phyloP scores from a whole-genome alignment of 2,888 invertebrate genomes.

The Mythimna loreyi region DNA sequence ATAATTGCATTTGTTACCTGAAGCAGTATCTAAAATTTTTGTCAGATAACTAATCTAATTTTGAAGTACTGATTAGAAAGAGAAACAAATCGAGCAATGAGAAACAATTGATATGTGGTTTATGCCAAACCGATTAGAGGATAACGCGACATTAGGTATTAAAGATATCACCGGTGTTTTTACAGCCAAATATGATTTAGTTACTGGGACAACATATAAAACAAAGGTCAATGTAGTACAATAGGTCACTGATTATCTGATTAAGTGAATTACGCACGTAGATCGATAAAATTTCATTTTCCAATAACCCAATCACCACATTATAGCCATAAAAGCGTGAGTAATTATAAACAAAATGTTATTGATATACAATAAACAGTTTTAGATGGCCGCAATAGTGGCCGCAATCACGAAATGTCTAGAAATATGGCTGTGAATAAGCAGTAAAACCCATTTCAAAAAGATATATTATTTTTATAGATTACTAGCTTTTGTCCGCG shows the following conservation, averaged over 20 bases:
- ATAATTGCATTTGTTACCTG: neutral
- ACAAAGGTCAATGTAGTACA: neutral
- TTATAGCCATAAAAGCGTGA: neutral
- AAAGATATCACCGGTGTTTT: slow-evolving; percentile 17
- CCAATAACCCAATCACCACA: neutral
- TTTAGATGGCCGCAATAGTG: no score
- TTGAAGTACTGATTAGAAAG: neutral
- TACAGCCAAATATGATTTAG: slow-evolving; percentile 1
- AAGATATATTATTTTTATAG: no score
- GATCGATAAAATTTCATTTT: neutral
- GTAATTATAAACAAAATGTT: no score
- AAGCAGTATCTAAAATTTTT: neutral
- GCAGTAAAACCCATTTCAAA: no score
- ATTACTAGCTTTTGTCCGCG: no score
- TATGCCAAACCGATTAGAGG: slow-evolving; percentile 8
- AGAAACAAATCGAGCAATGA: neutral
- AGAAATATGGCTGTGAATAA: no score
- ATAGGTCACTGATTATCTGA: neutral
- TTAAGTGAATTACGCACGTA: slow-evolving; percentile 5
- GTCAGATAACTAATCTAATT: neutral
- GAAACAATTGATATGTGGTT: neutral
- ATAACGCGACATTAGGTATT: neutral
- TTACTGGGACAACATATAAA: neutral
- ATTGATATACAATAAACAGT: no score
- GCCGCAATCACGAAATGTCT: no score